These are phyloP conservation scores for Thumatha senex DNA, from an alignment of 2,888 invertebrate species.

Conservation along the genomic window DNA sequence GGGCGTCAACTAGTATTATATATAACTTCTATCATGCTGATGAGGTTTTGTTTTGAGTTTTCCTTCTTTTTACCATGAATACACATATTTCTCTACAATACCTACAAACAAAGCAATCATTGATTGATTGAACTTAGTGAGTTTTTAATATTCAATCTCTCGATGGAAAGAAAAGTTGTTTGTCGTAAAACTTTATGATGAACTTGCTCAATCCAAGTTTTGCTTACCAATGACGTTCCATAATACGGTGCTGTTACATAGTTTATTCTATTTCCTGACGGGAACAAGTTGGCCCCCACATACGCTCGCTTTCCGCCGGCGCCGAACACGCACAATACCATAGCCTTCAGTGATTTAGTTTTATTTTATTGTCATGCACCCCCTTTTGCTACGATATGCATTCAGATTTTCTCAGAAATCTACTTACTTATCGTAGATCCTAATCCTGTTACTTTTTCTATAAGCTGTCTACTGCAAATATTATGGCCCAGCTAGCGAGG, in stretches of 20 bases:
- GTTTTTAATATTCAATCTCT: slow-evolving; percentile 5
- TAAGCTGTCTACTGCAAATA: too few species aligned
- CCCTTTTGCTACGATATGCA: slow-evolving; percentile 55
- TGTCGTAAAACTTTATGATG: slow-evolving; percentile 35
- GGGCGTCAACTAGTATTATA: too few species aligned
- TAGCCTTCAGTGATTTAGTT: slow-evolving; percentile 78
- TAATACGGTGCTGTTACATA: slow-evolving; percentile 47
- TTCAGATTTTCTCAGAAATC: slow-evolving; percentile 59
- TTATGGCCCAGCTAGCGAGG: too few species aligned
- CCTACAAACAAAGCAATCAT: not conserved
- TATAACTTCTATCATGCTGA: too few species aligned
- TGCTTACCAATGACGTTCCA: slow-evolving; percentile 40
- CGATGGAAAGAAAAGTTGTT: slow-evolving; percentile 12
- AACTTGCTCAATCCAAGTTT: slow-evolving; percentile 29
- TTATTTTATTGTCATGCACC: slow-evolving; percentile 82
- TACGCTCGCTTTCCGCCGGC: slow-evolving; percentile 80
- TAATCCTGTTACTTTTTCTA: not conserved
- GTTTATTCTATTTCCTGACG: slow-evolving; percentile 73
- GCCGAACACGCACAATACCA: slow-evolving; percentile 74
- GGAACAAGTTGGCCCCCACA: slow-evolving; percentile 73
- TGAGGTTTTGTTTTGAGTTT: too few species aligned
- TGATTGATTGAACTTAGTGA: not conserved
- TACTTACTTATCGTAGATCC: slow-evolving; percentile 39
- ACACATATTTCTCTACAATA: too few species aligned
- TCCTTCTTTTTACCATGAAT: too few species aligned